These are phyloP conservation scores for Leptodirus hochenwartii DNA, from an alignment of 2,888 invertebrate species.

Conservation along the genomic window DNA sequence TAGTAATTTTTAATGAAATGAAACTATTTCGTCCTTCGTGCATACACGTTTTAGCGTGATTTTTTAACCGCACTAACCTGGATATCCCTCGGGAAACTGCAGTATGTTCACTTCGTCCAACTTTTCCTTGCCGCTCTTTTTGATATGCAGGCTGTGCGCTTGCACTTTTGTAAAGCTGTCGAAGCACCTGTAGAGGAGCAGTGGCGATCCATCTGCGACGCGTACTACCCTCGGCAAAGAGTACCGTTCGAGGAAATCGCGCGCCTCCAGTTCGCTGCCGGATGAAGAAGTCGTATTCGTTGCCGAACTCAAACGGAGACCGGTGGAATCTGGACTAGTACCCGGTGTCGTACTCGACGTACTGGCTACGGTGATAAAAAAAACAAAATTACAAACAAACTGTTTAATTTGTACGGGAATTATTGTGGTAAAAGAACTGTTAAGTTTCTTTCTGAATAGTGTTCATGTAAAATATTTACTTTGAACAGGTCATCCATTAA, in stretches of 20 bases:
- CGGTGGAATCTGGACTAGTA: conserved; percentile 18
- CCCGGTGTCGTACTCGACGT: conserved; percentile 14
- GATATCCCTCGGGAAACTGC: conserved; percentile 47
- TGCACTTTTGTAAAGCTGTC: conserved; percentile 43
- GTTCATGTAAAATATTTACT: too few relatives aligned
- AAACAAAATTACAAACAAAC: too few relatives aligned
- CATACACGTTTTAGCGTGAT: too few relatives aligned
- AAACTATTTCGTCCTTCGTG: too few relatives aligned
- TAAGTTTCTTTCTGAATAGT: too few relatives aligned
- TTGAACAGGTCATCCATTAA: too few relatives aligned
- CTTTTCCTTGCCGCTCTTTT: conserved; percentile 31
- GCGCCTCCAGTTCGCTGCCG: conserved; percentile 22
- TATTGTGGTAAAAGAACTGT: too few relatives aligned
- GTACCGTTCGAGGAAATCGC: conserved; percentile 42
- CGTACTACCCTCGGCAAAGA: conserved; percentile 40
- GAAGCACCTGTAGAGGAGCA: conserved; percentile 42
- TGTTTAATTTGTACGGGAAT: too few relatives aligned
- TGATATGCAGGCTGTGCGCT: conserved; percentile 36
- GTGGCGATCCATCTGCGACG: conserved; percentile 37
- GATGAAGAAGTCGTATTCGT: too few relatives aligned
- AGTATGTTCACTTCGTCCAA: conserved; percentile 34
- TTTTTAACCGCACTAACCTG: conserved; percentile 40
- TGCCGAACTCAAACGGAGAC: too few relatives aligned
- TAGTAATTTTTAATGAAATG: too few relatives aligned
- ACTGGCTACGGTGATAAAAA: too few relatives aligned